Evolutionary conservation across 2,113 vertebrate genomes (phyloP).

Genomic region (mouse (Mus musculus)): DNA sequence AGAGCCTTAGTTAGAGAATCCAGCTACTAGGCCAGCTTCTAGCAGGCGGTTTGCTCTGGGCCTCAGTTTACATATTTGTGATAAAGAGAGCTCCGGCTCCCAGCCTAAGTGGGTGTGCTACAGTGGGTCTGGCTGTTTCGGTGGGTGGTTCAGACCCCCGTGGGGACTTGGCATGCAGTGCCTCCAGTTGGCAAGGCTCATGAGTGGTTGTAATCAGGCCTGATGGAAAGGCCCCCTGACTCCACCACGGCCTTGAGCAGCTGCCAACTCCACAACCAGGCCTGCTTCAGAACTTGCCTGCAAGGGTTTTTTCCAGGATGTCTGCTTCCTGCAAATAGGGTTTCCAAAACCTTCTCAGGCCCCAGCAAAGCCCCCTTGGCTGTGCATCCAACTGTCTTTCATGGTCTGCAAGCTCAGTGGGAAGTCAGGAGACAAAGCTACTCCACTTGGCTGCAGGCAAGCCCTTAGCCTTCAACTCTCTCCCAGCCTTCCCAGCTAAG

Average conservation of each 20-base stretch:
- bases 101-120: not conserved
- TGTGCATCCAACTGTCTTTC: not conserved
- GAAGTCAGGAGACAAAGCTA: not conserved
- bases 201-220: constrained; percentile 71
- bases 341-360: constrained; percentile 70
- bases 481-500: not conserved
- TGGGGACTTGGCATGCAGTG: constrained; percentile 65
- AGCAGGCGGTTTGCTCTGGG: not conserved
- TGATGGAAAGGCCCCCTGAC: constrained; percentile 74
- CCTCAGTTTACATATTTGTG: constrained; percentile 60
- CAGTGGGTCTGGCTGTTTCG: constrained; percentile 37
- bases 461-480: not conserved
- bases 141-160: constrained; percentile 70
- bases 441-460: not conserved
- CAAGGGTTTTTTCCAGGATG: constrained; percentile 51
- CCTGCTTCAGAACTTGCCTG: constrained; percentile 67
- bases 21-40: not conserved
- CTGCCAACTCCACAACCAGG: constrained; percentile 64
- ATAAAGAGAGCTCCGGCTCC: not conserved
- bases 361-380: constrained; percentile 54
- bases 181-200: constrained; percentile 32
- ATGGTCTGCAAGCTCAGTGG: not conserved
- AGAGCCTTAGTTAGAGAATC: not conserved
- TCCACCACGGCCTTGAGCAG: constrained; percentile 71
- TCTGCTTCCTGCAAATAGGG: constrained; percentile 71